phyloP scores from a whole-genome alignment of 2,797 vertebrate species.

The Oreonectes daqikongensis region DNA sequence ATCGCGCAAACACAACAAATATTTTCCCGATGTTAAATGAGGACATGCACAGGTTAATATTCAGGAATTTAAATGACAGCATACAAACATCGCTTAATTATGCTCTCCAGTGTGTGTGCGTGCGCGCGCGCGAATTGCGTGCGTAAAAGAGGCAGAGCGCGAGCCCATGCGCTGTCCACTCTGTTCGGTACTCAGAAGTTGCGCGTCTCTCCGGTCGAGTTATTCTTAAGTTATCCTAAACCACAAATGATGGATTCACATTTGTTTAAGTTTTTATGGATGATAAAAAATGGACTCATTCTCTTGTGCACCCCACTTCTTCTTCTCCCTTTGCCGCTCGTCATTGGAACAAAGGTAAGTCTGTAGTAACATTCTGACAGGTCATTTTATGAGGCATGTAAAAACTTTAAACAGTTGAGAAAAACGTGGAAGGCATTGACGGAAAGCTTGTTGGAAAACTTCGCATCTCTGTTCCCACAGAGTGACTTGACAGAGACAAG shows the following conservation, averaged over 20 bases:
- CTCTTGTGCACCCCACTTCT: constrained; percentile 80
- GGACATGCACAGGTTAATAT: constrained; percentile 25
- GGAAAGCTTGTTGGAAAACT: neutral
- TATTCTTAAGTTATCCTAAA: neutral
- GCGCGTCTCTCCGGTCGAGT: neutral
- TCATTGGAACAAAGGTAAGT: constrained; percentile 78
- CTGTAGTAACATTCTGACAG: neutral
- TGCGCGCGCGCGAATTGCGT: neutral
- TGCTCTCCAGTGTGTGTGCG: neutral
- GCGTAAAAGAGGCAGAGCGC: neutral
- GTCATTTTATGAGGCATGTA: neutral
- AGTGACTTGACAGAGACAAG: constrained; percentile 4
- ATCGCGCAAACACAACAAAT: no score
- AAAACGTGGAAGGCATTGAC: neutral
- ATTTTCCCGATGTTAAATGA: neutral
- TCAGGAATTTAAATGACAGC: neutral
- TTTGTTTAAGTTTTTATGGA: constrained; percentile 63
- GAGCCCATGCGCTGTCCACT: neutral
- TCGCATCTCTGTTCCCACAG: neutral
- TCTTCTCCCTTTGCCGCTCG: constrained; percentile 82
- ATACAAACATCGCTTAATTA: constrained; percentile 13
- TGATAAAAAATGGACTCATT: constrained; percentile 70
- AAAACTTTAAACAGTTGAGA: neutral
- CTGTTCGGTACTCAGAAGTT: constrained; percentile 10
- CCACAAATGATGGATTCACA: constrained; percentile 61